Evolutionary conservation across 2,113 vertebrate genomes (phyloP), one percentile per base, ranked within the genome.

Genomic region (Eclectus roratus): DNA sequence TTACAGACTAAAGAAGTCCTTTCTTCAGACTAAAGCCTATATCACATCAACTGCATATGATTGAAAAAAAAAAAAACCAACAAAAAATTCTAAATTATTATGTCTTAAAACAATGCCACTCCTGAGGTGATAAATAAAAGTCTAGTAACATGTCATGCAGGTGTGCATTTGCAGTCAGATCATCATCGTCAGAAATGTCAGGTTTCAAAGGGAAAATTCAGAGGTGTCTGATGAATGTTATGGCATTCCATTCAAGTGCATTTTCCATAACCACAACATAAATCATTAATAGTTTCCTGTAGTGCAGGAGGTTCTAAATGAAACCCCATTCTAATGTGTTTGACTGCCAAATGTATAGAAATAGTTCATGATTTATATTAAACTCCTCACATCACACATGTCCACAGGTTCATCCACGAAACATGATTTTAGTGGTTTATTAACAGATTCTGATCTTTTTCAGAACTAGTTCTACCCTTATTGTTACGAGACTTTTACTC

Each of bases 351-450:
- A 80, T 37, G 44, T 46, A 79, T 8, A 69, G 29, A 95, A 96
- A 83, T 63, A 92, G 79, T 77, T 74, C 68, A 88, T 25, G n/a
- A 85, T 82, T 47, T 53, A 80, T 77, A 83, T 94, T 88, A 65
- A 88, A 56, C 44, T 88, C 93, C 74, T 88, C 79, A 85, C 85
- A 85, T 90, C 92, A 74, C 88, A 97, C 90, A 77, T 25, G 77
- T 46, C 89, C 0, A 1, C 78, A 76, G 71, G 53, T 90, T 95
- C 79, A 94, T 60, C 65, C n/a, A 58, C 39, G 88, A 61, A 94
- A 73, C 25, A 46, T 13, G 24, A 95, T 73, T 94, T 94, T n/a
- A 80, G 79, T 29, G 7, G 35, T 66, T 56, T 65, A 39, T 69
- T 90, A 85, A 83, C 43, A 90, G 64, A 77, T 11, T 92, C 68